A percentile compares a stretch with the other conserved stretches of the same genome.
Evolutionary conservation across 2,888 invertebrate genomes (phyloP).

Genomic region (Herminia tarsipennalis): DNA sequence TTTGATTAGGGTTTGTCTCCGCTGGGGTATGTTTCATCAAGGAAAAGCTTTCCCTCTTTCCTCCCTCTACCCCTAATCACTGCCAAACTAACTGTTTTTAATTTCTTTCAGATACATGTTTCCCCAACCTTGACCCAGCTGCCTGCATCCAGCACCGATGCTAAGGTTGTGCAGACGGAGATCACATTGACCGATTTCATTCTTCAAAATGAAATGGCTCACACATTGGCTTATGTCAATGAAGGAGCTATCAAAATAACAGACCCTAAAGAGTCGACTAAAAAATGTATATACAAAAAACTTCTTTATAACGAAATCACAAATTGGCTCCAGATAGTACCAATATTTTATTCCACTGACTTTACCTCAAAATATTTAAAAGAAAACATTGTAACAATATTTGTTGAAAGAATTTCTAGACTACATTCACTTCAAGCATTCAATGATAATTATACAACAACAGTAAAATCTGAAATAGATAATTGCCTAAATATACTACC

Average conservation of each 20-base stretch:
- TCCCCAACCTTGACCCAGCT: conserved; percentile 19
- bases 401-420: conserved; percentile 51
- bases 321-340: conserved; percentile 55
- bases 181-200: conserved; percentile 24
- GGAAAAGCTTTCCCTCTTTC: no score
- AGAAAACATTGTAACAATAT: conserved; percentile 44
- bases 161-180: conserved; percentile 22
- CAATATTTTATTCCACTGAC: conserved; percentile 37
- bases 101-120: conserved; percentile 27
- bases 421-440: conserved; percentile 26
- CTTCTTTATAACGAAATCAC: conserved; percentile 42
- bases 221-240: background rate
- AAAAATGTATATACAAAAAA: conserved; percentile 43
- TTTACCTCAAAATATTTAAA: conserved; percentile 43
- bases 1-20: no score
- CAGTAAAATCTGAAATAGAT: conserved; percentile 47
- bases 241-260: conserved; percentile 3
- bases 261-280: conserved; percentile 16
- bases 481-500: conserved; percentile 50
- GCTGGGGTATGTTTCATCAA: no score
- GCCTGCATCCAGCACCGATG: conserved; percentile 4
- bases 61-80: background rate
- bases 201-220: background rate
- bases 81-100: background rate
- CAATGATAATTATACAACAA: conserved; percentile 36